Evolutionary conservation across 1,140 invertebrate species (phyloP).

Genomic region (Probaryconus sp.): DNA sequence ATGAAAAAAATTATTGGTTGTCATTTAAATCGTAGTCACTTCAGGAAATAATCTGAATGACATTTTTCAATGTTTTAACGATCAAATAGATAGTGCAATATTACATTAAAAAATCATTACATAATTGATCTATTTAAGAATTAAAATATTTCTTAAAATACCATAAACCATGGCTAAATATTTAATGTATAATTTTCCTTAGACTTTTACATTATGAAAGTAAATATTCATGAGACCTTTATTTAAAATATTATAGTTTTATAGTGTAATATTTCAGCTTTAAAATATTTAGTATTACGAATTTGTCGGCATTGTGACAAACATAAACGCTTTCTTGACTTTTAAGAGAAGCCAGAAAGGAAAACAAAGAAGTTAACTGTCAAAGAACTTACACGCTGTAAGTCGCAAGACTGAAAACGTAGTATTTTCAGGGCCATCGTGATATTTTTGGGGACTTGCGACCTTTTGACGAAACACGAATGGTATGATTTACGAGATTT

Average conservation of each 20-base stretch:
- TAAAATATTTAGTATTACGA: slow-evolving; percentile 13
- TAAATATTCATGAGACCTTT: slow-evolving; percentile 22
- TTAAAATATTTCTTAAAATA: too few relatives aligned
- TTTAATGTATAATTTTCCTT: too few relatives aligned
- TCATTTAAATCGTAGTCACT: too few relatives aligned
- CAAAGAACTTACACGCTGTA: slow-evolving; percentile 28
- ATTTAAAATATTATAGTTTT: slow-evolving; percentile 37
- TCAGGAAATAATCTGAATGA: too few relatives aligned
- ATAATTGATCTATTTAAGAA: too few relatives aligned
- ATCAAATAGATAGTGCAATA: too few relatives aligned
- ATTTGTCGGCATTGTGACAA: slow-evolving; percentile 31
- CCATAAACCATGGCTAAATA: too few relatives aligned
- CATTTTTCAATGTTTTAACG: too few relatives aligned
- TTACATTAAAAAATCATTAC: too few relatives aligned
- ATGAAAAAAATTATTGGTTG: too few relatives aligned
- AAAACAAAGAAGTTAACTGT: slow-evolving; percentile 25
- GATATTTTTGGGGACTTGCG: slow-evolving; percentile 38
- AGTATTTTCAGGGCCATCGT: slow-evolving; percentile 40
- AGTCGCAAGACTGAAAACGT: slow-evolving; percentile 13
- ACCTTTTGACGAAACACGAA: slow-evolving; percentile 49
- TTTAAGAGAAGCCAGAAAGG: slow-evolving; percentile 17
- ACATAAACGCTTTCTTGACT: slow-evolving; percentile 39
- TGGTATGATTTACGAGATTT: slow-evolving; percentile 65
- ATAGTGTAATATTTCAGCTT: slow-evolving; percentile 22
- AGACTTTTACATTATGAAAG: background rate